Evolutionary conservation across 2,113 vertebrate species (phyloP), one percentile per base, ranked within the genome.

Genomic region (Regulus satrapa): DNA sequence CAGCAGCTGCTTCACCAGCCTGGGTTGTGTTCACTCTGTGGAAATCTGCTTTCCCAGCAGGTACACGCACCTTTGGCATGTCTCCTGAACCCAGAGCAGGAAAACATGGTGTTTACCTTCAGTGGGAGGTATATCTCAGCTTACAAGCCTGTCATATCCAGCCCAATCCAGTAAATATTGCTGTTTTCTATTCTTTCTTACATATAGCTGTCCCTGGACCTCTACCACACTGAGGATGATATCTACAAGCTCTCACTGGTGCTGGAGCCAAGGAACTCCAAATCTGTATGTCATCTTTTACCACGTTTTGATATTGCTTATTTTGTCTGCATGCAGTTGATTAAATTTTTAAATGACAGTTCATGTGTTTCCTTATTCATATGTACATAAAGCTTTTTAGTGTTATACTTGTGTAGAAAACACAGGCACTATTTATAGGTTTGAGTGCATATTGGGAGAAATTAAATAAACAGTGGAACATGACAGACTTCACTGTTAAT

Each of bases 201-300:
- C 56, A 56, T 78, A 10, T 91, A 99, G 99, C 98, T 99, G 86
- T 99, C 99, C 66, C 97, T 99, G 95, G 99, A 99, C 87, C 98
- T 99, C 85, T 99, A 99, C 93, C 99, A 99, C 93, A 99, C 99
- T 17, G 99, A 99, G 82, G 99, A 99, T 92, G 99, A 99, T 93
- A 99, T 99, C 97, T 99, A 99, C 93, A 99, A 99, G 92, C 98
- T 99, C 49, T 99, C 99, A 0, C 96, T 99, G 97, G 98, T 99
- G 74, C 98, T 99, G 95, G 99, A 99, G 95, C 99, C 99, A 67
- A 98, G 99, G 52, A 99, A 99, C 97, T 98, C 99, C 54, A 99
- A 99, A 98, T 99, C 98, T 58, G 98, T 98, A 97, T 0, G 98
- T 97, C 20, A 51, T 49, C 23, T 81, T 66, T 72, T 63, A 66